A percentile compares a stretch with the other conserved stretches of the same genome.
phyloP scores from a whole-genome alignment of 1,140 invertebrate genomes.

The Hylaeus volcanicus region DNA sequence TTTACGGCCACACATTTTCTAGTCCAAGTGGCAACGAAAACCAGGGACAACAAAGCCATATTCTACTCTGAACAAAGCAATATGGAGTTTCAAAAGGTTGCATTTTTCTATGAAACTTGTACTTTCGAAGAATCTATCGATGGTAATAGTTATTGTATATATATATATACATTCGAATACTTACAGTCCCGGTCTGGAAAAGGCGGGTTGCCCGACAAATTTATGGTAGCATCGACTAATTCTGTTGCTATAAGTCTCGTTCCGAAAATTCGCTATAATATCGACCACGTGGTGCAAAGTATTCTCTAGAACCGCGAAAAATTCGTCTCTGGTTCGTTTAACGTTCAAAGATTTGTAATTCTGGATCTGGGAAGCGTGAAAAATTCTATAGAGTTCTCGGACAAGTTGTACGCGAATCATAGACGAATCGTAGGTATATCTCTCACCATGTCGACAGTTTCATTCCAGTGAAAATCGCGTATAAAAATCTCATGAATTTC shows the following conservation, averaged over 20 bases:
- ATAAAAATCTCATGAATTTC: constrained; percentile 65
- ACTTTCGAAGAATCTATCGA: too few relatives aligned
- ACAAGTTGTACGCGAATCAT: background rate
- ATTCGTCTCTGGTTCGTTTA: constrained; percentile 59
- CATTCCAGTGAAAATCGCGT: constrained; percentile 73
- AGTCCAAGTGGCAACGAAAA: too few relatives aligned
- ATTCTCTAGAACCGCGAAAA: constrained; percentile 60
- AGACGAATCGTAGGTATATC: background rate
- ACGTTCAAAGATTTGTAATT: constrained; percentile 66
- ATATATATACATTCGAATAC: constrained; percentile 24
- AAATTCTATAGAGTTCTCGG: too few relatives aligned
- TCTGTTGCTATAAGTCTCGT: constrained; percentile 58
- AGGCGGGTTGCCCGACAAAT: constrained; percentile 60
- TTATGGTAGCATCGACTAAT: constrained; percentile 63
- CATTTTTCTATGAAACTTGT: too few relatives aligned
- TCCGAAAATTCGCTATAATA: constrained; percentile 71
- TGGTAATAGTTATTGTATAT: too few relatives aligned
- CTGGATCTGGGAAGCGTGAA: constrained; percentile 59
- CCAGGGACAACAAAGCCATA: too few relatives aligned
- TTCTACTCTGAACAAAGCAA: too few relatives aligned
- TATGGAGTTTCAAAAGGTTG: too few relatives aligned
- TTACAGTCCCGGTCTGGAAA: constrained; percentile 69
- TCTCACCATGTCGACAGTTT: constrained; percentile 71
- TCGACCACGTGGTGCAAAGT: constrained; percentile 69
- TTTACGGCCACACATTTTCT: too few relatives aligned